Base-by-base conservation (phyloP, 2,888 invertebrate genomes). In the Athalia cordata region DNA sequence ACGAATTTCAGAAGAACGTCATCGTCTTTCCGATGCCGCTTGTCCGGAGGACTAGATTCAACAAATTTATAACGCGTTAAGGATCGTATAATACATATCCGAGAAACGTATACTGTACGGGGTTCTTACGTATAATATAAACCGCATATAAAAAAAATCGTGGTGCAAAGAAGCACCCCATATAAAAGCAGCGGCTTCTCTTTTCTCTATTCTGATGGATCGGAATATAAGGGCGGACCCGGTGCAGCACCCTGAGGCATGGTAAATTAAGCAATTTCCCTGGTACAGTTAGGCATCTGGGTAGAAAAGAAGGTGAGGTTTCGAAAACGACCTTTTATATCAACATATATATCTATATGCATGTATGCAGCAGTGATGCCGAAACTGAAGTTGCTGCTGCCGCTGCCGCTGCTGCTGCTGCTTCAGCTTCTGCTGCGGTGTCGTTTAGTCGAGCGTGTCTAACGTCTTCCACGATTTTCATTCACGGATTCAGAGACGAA, bases 181-280 rank as follows among this genome's bases (percentile, higher is more conserved):
- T 29, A 29, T 29, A 29, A 29, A 29, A 29, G 29, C 29, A 29
- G 29, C 29, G 29, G 29, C 59, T n/a, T 59, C 59, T 59, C 15
- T 6, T 59, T 59, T 15, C 5, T 11, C 64, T 11, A 6, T 6
- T 64, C 64, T 8, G 6, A 62, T 13, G 49, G 13, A n/a, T n/a
- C n/a, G n/a, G 66, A 66, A 49, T 49, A 66, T 47, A 66, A 66
- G 66, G 66, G 66, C 13, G 49, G 49, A 47, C 50, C 29, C 29
- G 29, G 29, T 15, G 50, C 50, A 13, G 67, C 67, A 67, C 68
- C 68, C 52, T n/a, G n/a, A n/a, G 82, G 77, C 82, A 86, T 83
- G 86, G 83, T 84, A 85, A 86, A 84, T 85, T 84, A 84, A 85
- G 83, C 86, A 85, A 86, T 85, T 84, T 84, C 81, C 81, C 83